A percentile compares a stretch with the other conserved stretches of the same genome.
phyloP scores from a whole-genome alignment of 2,888 invertebrate species.

The Drosophila cognata region DNA sequence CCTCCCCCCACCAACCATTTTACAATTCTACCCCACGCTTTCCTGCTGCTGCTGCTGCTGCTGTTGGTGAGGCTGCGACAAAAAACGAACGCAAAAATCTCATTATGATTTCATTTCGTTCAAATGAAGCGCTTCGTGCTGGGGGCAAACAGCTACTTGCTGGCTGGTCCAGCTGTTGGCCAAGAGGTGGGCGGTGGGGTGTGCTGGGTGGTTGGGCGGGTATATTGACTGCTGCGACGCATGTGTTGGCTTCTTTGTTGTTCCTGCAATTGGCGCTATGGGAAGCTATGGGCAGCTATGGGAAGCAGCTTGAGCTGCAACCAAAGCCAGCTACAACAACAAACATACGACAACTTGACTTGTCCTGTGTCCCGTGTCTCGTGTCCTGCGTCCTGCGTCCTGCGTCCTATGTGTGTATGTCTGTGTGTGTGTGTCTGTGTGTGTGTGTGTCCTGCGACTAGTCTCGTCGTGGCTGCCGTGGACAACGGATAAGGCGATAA shows the following conservation, averaged over 20 bases:
- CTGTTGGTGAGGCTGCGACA: conserved; percentile 13
- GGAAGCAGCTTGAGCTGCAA: conserved; percentile 47
- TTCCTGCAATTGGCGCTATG: conserved; percentile 72
- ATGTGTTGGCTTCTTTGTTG: conserved; percentile 65
- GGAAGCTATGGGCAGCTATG: conserved; percentile 47
- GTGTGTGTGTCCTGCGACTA: conserved; percentile 28
- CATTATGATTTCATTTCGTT: conserved; percentile 81
- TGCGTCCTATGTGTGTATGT: conserved; percentile 4
- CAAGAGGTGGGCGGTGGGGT: not conserved
- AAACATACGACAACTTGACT: conserved; percentile 36
- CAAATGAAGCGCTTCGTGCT: conserved; percentile 76
- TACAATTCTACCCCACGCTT: not conserved
- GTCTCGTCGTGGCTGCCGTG: conserved; percentile 65
- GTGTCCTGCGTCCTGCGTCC: conserved; percentile 11
- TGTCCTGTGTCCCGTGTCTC: conserved; percentile 18
- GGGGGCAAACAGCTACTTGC: conserved; percentile 52
- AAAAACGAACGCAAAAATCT: conserved; percentile 78
- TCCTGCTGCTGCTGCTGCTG: not conserved
- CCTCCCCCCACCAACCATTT: not conserved
- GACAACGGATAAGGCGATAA: conserved; percentile 81
- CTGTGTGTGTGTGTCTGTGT: conserved; percentile 3
- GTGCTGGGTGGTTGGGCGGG: not conserved
- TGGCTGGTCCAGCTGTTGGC: conserved; percentile 54
- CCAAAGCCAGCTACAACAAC: conserved; percentile 34
- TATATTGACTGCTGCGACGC: conserved; percentile 37